Evolutionary conservation across 2,888 invertebrate genomes (phyloP), one percentile per base, ranked within the genome.

Genomic region (Chydorus sphaericus): DNA sequence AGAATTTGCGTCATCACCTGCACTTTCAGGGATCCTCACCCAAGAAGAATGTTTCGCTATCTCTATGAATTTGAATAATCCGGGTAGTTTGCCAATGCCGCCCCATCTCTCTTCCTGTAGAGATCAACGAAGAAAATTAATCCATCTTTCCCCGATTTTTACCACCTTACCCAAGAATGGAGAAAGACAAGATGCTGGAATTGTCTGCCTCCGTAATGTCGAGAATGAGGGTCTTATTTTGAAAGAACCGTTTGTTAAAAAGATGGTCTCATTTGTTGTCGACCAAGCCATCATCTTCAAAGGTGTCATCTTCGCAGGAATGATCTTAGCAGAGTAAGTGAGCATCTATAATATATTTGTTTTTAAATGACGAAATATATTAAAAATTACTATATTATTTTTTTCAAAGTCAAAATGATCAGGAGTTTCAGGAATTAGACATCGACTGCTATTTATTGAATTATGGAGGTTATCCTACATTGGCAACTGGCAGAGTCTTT

Each of bases 361-460:
- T n/a, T n/a, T n/a, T n/a, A 10, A 33, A 33, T 33, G 10, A 33
- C 10, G 10, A 11, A 11, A 33, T 11, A 11, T 33, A 33, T 11
- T 11, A 11, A n/a, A 33, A 33, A 11, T 33, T 33, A 11, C 10
- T 33, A 11, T 11, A 11, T n/a, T n/a, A n/a, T n/a, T n/a, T n/a
- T n/a, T n/a, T n/a, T n/a, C n/a, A n/a, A n/a, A n/a, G n/a, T n/a
- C n/a, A n/a, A n/a, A n/a, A n/a, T n/a, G n/a, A n/a, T n/a, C n/a
- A n/a, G n/a, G n/a, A n/a, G n/a, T n/a, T n/a, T n/a, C n/a, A n/a
- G n/a, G n/a, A n/a, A n/a, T n/a, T n/a, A n/a, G n/a, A n/a, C n/a
- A n/a, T n/a, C n/a, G 87, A 88, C 71, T 85, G 86, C n/a, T 84
- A 86, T 71, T 74, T 88, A 57, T 75, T 85, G 64, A 86, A 87